phyloP scores from a whole-genome alignment of 2,113 vertebrate genomes.

The Ailuropoda melanoleuca region DNA sequence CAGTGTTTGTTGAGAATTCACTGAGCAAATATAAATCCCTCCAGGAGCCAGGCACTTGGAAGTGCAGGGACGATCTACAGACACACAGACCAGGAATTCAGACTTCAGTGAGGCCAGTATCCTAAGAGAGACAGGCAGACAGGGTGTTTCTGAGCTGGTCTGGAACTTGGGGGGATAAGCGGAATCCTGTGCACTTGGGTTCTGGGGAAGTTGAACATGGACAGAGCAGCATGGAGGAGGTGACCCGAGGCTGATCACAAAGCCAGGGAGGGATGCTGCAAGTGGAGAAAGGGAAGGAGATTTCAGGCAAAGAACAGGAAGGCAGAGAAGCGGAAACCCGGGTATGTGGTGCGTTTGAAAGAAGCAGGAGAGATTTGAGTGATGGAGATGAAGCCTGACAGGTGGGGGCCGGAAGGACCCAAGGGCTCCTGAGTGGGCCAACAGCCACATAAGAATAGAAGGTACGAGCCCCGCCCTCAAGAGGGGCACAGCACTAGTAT shows the following conservation, averaged over 20 bases:
- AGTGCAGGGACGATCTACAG: background rate
- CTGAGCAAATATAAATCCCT: background rate
- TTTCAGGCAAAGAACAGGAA: background rate
- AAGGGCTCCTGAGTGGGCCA: background rate
- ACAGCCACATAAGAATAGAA: background rate
- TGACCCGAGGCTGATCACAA: background rate
- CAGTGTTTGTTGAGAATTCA: background rate
- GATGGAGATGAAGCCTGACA: background rate
- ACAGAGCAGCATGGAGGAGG: background rate
- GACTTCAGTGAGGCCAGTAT: background rate
- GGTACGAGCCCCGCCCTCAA: background rate
- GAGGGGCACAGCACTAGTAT: background rate
- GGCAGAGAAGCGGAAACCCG: background rate
- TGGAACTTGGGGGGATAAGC: background rate
- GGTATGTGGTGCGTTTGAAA: background rate
- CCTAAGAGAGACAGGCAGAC: background rate
- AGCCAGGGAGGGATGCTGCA: background rate
- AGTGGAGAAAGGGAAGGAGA: background rate
- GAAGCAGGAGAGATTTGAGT: background rate
- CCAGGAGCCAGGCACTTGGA: too few relatives aligned
- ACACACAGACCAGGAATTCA: background rate
- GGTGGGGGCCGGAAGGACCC: background rate
- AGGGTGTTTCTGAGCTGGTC: background rate
- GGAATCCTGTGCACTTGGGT: background rate
- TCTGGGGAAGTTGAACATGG: background rate